phyloP scores from a whole-genome alignment of 2,797 vertebrate genomes.

The Acrocephalus scirpaceus region DNA sequence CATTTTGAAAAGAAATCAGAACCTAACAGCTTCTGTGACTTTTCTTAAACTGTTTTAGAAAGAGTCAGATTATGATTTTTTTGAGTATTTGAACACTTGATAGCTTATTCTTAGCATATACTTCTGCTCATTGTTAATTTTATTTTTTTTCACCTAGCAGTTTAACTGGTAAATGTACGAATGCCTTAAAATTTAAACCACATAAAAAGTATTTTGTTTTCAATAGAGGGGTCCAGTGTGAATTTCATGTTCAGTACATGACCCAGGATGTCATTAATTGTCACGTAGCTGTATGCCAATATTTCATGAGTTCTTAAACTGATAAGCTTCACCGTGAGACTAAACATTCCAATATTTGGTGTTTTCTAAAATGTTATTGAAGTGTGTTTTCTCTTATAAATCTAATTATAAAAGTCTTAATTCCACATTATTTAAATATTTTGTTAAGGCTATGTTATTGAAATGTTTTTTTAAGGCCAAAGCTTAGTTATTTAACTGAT shows the following conservation, averaged over 20 bases:
- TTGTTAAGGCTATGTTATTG: background rate
- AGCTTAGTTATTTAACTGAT: background rate
- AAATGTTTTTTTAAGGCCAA: background rate
- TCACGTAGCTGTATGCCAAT: background rate
- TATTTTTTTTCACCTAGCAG: background rate
- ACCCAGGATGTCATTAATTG: background rate
- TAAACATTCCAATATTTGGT: background rate
- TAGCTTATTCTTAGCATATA: background rate
- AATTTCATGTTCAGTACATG: background rate
- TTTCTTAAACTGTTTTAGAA: constrained; percentile 11
- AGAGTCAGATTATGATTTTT: background rate
- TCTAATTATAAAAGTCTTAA: background rate
- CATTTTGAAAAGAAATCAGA: constrained; percentile 33
- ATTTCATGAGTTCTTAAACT: background rate
- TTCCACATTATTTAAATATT: background rate
- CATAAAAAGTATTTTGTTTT: background rate
- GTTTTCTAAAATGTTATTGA: background rate
- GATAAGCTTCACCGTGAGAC: background rate
- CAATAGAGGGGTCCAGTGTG: background rate
- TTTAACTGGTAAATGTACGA: background rate
- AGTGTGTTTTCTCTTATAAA: background rate
- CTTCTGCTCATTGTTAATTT: background rate
- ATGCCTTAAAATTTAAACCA: background rate
- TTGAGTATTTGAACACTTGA: background rate
- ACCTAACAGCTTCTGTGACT: constrained; percentile 27